A percentile compares a stretch with the other conserved stretches of the same genome.
Evolutionary conservation across 2,888 invertebrate species (phyloP).

Genomic region (Drosophila affinis): DNA sequence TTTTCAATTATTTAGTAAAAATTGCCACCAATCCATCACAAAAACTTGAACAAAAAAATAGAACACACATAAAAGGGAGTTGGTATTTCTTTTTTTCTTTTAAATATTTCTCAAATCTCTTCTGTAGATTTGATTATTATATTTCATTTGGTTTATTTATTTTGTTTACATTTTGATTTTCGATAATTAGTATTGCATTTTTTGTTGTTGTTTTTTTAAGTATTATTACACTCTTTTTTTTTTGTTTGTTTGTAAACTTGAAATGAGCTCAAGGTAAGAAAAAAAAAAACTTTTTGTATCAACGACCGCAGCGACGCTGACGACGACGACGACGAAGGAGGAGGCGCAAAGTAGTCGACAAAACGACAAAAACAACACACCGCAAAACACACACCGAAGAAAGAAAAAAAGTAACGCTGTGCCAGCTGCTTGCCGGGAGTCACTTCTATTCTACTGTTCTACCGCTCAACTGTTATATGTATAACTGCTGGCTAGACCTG

Average conservation of each 20-base stretch:
- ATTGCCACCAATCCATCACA: too few relatives aligned
- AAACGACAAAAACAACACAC: slow-evolving; percentile 13
- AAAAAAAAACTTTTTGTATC: slow-evolving; percentile 58
- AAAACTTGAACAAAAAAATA: too few relatives aligned
- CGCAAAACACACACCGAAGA: slow-evolving; percentile 6
- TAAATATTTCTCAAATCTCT: too few relatives aligned
- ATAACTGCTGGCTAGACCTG: not conserved
- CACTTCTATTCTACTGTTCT: not conserved
- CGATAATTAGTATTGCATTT: slow-evolving; percentile 2
- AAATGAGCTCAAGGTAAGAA: slow-evolving; percentile 76
- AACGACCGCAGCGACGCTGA: slow-evolving; percentile 60
- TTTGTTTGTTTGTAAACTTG: slow-evolving; percentile 52
- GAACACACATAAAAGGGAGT: too few relatives aligned
- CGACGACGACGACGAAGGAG: slow-evolving; percentile 24
- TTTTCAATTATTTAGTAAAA: too few relatives aligned
- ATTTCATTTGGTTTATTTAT: not conserved
- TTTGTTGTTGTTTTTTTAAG: slow-evolving; percentile 13
- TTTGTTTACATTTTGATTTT: slow-evolving; percentile 8
- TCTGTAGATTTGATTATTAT: not conserved
- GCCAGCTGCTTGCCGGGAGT: not conserved
- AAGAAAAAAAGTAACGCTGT: slow-evolving; percentile 1
- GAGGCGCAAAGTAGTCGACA: slow-evolving; percentile 17
- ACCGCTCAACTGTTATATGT: not conserved
- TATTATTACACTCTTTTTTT: not conserved
- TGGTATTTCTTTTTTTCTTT: too few relatives aligned